Evolutionary conservation across 2,888 invertebrate species (phyloP).

Genomic region (Rhaphigaster nebulosa): DNA sequence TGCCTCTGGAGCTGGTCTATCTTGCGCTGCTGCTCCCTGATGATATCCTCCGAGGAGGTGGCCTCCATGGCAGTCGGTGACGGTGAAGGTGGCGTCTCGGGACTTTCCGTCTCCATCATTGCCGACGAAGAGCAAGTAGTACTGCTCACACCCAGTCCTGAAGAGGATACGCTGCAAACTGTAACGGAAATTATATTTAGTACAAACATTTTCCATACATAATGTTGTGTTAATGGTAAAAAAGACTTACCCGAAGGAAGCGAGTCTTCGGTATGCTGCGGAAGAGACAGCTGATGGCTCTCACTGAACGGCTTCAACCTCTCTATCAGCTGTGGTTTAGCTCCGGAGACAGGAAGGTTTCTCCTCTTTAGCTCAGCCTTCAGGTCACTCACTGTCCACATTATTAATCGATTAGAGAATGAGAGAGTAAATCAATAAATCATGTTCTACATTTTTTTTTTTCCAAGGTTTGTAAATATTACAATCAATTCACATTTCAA

Average conservation of each 20-base stretch:
- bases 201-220: not conserved
- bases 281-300: conserved; percentile 66
- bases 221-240: not conserved
- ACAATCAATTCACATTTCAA: too few relatives aligned
- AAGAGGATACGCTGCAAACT: conserved; percentile 62
- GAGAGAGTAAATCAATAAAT: too few relatives aligned
- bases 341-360: conserved; percentile 94
- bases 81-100: conserved; percentile 62
- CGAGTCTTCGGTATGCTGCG: conserved; percentile 68
- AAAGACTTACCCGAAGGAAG: conserved; percentile 60
- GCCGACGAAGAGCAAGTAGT: conserved; percentile 51
- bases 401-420: not conserved
- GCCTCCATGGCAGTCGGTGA: conserved; percentile 61
- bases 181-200: not conserved
- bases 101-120: conserved; percentile 60
- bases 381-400: conserved; percentile 82
- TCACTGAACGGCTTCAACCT: conserved; percentile 75
- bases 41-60: conserved; percentile 69
- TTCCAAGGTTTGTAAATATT: too few relatives aligned
- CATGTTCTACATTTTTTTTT: too few relatives aligned
- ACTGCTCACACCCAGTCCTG: conserved; percentile 46
- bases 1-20: conserved; percentile 87
- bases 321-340: conserved; percentile 95
- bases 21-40: conserved; percentile 86
- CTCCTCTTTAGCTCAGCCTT: conserved; percentile 94